Evolutionary conservation across 2,888 invertebrate genomes (phyloP), one percentile per base, ranked within the genome.

Genomic region (Xiphydria camelus): DNA sequence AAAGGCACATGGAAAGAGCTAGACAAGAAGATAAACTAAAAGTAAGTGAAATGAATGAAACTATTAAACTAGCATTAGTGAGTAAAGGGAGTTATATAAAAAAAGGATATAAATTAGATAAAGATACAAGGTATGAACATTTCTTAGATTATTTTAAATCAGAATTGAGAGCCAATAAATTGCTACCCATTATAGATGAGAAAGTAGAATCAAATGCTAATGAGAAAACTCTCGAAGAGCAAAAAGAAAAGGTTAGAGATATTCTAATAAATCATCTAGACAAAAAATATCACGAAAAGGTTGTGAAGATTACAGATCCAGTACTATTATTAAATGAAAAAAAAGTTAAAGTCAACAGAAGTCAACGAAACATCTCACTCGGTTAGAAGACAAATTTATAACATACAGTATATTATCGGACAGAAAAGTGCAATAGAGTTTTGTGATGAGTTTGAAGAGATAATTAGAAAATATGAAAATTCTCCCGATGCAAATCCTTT

Each of bases 231-330:
- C n/a, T n/a, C n/a, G n/a, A n/a, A n/a, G n/a, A n/a, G n/a, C n/a
- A n/a, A n/a, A n/a, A n/a, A n/a, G n/a, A n/a, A n/a, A n/a, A n/a
- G n/a, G n/a, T n/a, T n/a, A n/a, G n/a, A n/a, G n/a, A n/a, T n/a
- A n/a, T n/a, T n/a, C n/a, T n/a, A n/a, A n/a, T 56, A 7, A 56
- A 59, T 26, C 43, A 41, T 18, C 19, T 56, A 20, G 54, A 59
- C 45, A 29, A 49, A 25, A 12, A 41, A 20, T 55, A 55, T 40
- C 41, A 53, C 40, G 46, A 51, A 5, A 51, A 46, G 42, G 41
- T 59, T 7, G 19, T 49, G 26, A 26, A 34, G 3, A 46, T 55
- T 7, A 44, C 49, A 34, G 49, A 54, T 45, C 49, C 54, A 9
- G 17, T 39, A 14, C 40, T 41, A 35, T 51, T 54, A 12, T 32